Conservation (phyloP, 2,113 vertebrate species). For the Ptilonorhynchus violaceus region DNA sequence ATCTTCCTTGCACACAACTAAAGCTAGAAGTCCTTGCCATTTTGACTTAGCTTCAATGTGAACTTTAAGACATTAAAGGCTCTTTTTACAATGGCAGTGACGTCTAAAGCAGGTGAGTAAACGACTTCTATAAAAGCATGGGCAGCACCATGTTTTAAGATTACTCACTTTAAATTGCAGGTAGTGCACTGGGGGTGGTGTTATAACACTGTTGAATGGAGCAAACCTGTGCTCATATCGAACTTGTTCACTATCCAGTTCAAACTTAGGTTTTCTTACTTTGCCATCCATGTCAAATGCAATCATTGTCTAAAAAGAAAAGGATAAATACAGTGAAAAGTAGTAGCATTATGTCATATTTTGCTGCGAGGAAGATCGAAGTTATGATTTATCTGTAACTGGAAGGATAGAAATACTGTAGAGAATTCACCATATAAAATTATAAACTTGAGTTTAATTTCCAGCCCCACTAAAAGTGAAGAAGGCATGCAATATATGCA, state of each 20-base stretch:
- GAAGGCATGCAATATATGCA: background rate
- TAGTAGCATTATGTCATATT: background rate
- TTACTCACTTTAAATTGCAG: constrained; percentile 93
- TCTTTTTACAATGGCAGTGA: background rate
- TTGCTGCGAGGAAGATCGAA: background rate
- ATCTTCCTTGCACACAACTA: background rate
- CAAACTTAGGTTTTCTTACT: constrained; percentile 96
- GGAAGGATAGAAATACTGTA: background rate
- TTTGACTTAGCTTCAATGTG: background rate
- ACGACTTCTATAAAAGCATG: background rate
- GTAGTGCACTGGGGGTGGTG: constrained; percentile 95
- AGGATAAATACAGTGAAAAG: background rate
- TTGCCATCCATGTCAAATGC: constrained; percentile 98
- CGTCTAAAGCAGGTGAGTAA: background rate
- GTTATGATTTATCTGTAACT: background rate
- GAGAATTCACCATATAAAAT: background rate
- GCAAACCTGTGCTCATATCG: constrained; percentile 98
- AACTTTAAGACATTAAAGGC: background rate
- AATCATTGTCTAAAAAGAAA: constrained; percentile 88
- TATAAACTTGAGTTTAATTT: background rate
- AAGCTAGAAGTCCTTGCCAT: background rate
- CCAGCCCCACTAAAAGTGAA: background rate
- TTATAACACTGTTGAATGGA: constrained; percentile 97
- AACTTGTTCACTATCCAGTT: constrained; percentile 96
- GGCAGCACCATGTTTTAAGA: background rate